Evolutionary conservation across 2,888 invertebrate genomes (phyloP).

Genomic region (Slavum lentiscoides): DNA sequence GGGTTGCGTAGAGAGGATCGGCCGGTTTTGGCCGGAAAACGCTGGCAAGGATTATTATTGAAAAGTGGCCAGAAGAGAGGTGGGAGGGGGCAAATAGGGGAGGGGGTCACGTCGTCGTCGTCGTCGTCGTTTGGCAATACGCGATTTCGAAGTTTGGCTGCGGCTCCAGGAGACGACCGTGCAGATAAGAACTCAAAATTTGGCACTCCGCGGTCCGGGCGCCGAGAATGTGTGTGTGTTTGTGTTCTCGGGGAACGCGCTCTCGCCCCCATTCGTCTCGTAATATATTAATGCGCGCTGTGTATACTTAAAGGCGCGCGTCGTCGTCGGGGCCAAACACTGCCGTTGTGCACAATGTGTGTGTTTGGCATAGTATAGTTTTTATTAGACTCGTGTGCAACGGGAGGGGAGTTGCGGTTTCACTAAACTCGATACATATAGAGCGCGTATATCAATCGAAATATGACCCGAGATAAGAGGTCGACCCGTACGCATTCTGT

Average conservation of each 20-base stretch:
- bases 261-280: too few species aligned
- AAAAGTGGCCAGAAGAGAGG: slow-evolving; percentile 49
- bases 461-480: too few species aligned
- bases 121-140: slow-evolving; percentile 42
- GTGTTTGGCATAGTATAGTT: background rate
- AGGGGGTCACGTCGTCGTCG: slow-evolving; percentile 34
- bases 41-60: slow-evolving; percentile 53
- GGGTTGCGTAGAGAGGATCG: background rate
- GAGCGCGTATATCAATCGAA: too few species aligned
- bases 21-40: slow-evolving; percentile 49
- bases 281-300: too few species aligned
- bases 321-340: too few species aligned
- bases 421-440: too few species aligned
- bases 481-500: too few species aligned
- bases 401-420: too few species aligned
- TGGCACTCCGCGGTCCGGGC: slow-evolving; percentile 27
- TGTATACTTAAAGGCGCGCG: too few species aligned
- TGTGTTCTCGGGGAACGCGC: background rate
- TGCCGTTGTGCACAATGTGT: too few species aligned
- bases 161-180: slow-evolving; percentile 41
- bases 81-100: slow-evolving; percentile 21
- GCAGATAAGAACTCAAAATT: slow-evolving; percentile 51
- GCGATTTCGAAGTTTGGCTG: slow-evolving; percentile 50
- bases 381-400: too few species aligned
- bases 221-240: slow-evolving; percentile 5